Conservation (phyloP, 2,888 invertebrate species). For the Cactoblastis cactorum region DNA sequence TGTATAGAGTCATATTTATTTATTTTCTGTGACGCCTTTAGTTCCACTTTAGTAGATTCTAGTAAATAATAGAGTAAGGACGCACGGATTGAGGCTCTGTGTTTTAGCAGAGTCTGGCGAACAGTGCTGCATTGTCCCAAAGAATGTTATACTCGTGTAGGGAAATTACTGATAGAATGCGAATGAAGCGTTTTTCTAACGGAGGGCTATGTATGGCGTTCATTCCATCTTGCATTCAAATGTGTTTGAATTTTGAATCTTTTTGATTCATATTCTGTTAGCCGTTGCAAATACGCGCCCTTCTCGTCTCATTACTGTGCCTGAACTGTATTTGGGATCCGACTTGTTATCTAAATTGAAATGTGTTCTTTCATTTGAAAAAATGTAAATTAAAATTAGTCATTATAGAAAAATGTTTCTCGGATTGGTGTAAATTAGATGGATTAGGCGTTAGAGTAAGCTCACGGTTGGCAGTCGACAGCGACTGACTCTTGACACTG, state of each 20-base stretch:
- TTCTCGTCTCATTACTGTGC: conserved; percentile 28
- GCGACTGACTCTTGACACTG: conserved; percentile 40
- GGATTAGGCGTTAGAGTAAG: conserved; percentile 44
- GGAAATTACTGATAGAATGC: conserved; percentile 41
- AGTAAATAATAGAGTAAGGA: conserved; percentile 67
- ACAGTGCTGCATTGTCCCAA: conserved; percentile 73
- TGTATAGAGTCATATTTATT: conserved; percentile 77
- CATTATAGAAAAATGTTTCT: conserved; percentile 45
- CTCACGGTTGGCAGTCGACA: conserved; percentile 50
- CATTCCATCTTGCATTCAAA: not conserved
- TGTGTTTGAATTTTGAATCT: not conserved
- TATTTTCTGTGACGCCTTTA: conserved; percentile 63
- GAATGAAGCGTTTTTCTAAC: conserved; percentile 33
- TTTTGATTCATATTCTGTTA: not conserved
- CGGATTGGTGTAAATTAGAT: conserved; percentile 54
- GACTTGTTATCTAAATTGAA: conserved; percentile 33
- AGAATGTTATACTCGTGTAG: conserved; percentile 67
- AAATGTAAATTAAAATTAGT: conserved; percentile 44
- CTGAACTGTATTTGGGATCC: conserved; percentile 43
- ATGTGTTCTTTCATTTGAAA: conserved; percentile 33
- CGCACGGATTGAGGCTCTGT: conserved; percentile 70
- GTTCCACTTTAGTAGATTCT: conserved; percentile 59
- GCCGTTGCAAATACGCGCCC: conserved; percentile 1
- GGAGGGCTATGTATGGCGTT: not conserved
- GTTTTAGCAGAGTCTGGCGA: conserved; percentile 72